These are phyloP conservation scores for Bradypodion pumilum DNA, from an alignment of 2,797 vertebrate genomes.

Conservation along the genomic window DNA sequence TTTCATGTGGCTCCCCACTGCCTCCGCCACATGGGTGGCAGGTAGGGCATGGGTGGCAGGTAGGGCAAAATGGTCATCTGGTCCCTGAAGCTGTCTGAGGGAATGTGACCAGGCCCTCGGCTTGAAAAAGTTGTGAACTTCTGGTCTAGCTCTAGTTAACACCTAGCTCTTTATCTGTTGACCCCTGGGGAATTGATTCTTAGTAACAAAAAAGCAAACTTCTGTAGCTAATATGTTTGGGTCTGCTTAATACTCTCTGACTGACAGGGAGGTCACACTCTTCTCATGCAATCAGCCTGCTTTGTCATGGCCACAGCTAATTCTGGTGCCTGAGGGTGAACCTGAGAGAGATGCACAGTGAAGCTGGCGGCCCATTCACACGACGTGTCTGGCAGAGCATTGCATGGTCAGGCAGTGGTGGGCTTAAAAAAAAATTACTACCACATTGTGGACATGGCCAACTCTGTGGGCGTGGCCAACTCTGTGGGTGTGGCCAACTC, in stretches of 20 bases:
- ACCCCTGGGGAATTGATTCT: neutral
- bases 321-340: neutral
- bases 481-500: too few relatives aligned
- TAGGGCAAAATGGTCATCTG: too few relatives aligned
- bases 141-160: neutral
- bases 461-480: too few relatives aligned
- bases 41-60: too few relatives aligned
- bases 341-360: neutral
- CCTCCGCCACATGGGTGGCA: too few relatives aligned
- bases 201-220: neutral
- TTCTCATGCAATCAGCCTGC: neutral
- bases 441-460: too few relatives aligned
- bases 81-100: too few relatives aligned
- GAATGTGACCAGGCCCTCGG: too few relatives aligned
- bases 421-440: too few relatives aligned
- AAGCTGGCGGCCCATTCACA: neutral
- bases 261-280: neutral
- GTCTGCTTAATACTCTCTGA: constrained; percentile 22
- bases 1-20: too few relatives aligned
- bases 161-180: neutral
- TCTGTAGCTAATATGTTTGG: neutral
- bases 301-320: constrained; percentile 5
- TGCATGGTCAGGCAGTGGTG: too few relatives aligned
- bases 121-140: too few relatives aligned
- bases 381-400: neutral